Percentiles rank a stretch among this genome's conserved stretches.
These are phyloP conservation scores for Geotrypetes seraphini DNA, from an alignment of 2,797 vertebrate genomes.

Conservation along the genomic window DNA sequence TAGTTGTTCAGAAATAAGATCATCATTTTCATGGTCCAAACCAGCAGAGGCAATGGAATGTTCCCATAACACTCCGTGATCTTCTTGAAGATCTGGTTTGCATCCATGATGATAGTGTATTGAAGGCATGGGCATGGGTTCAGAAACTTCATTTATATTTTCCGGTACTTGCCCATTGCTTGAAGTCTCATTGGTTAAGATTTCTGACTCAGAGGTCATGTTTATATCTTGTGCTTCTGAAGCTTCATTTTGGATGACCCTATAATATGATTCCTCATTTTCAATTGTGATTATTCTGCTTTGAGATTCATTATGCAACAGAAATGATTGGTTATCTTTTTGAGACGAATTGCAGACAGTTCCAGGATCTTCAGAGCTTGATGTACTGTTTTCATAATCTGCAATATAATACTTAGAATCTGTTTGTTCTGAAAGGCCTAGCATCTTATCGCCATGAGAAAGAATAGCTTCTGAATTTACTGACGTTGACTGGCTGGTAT, in stretches of 20 bases:
- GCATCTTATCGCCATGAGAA: not conserved
- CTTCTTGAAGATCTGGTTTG: conserved; percentile 20
- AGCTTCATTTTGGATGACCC: conserved; percentile 26
- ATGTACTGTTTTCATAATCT: conserved; percentile 26
- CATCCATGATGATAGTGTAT: conserved; percentile 17
- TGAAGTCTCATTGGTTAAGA: not conserved
- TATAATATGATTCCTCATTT: conserved; percentile 4
- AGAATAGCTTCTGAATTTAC: conserved; percentile 6
- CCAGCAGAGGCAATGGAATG: not conserved
- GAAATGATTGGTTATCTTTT: conserved; percentile 30
- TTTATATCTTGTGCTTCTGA: conserved; percentile 20
- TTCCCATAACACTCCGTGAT: conserved; percentile 14
- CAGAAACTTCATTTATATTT: not conserved
- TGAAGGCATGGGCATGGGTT: conserved; percentile 22
- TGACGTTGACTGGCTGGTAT: conserved; percentile 3
- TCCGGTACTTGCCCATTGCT: conserved; percentile 9
- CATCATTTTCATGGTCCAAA: not conserved
- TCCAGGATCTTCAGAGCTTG: conserved; percentile 23
- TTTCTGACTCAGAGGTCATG: conserved; percentile 30
- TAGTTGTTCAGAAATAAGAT: conserved; percentile 5
- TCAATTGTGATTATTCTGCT: not conserved
- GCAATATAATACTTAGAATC: not conserved
- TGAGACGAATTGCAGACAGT: conserved; percentile 14
- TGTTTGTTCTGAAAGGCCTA: conserved; percentile 7
- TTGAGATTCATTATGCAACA: conserved; percentile 18